Percentiles rank a stretch among this genome's conserved stretches.
phyloP scores from a whole-genome alignment of 2,888 invertebrate species.

The Gortyna flavago region DNA sequence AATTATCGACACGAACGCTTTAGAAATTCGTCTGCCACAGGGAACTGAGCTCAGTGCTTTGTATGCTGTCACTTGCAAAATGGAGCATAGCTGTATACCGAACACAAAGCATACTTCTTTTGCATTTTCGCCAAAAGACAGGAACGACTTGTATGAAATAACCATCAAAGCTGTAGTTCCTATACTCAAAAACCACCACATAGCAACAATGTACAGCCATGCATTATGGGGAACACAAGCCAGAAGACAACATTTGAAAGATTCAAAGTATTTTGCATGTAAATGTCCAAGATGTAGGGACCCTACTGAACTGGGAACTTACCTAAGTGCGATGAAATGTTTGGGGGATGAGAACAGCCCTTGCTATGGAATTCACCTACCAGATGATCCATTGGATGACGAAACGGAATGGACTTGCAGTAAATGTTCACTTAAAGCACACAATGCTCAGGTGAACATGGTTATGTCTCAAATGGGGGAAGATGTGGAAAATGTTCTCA shows the following conservation, averaged over 20 bases:
- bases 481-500: constrained; percentile 92
- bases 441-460: constrained; percentile 91
- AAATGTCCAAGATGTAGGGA: constrained; percentile 93
- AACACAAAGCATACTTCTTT: constrained; percentile 94
- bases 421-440: constrained; percentile 92
- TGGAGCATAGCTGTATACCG: constrained; percentile 95
- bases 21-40: constrained; percentile 92
- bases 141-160: constrained; percentile 91
- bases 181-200: constrained; percentile 92
- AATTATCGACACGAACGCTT: constrained; percentile 95
- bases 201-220: constrained; percentile 96
- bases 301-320: constrained; percentile 94
- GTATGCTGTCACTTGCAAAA: constrained; percentile 93
- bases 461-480: constrained; percentile 93
- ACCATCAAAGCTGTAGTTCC: constrained; percentile 92
- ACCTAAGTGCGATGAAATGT: constrained; percentile 93
- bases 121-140: constrained; percentile 86
- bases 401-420: constrained; percentile 94
- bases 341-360: constrained; percentile 89
- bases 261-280: constrained; percentile 95
- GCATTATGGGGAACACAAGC: constrained; percentile 96
- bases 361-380: constrained; percentile 93
- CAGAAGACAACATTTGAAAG: constrained; percentile 93
- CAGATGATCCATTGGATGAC: constrained; percentile 92
- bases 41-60: constrained; percentile 93